Base-by-base conservation (phyloP, 2,797 vertebrate species). In the Clarias platycephalus region DNA sequence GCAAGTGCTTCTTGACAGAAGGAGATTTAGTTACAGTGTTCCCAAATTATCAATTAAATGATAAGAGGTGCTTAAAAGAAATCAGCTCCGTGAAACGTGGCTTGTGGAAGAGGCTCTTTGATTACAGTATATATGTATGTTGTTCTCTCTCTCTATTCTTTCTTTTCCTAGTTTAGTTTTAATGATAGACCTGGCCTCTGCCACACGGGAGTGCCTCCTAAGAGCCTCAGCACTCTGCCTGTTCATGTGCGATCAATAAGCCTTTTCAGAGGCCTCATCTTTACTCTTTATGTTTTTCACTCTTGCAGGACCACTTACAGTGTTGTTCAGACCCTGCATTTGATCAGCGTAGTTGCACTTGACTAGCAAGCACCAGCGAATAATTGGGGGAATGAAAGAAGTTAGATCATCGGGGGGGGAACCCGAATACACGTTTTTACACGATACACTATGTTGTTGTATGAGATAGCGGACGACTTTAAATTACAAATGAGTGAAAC, bases 171-270 rank as follows among this genome's bases (percentile, higher is more conserved):
- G 34, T 78, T 77, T 83, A 75, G 26, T 79, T 83, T 76, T 85
- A 85, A 85, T 85, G 84, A 80, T 72, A 49, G 58, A 44, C 63
- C 64, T 72, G 91, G 91, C 87, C 92, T 91, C 87, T 80, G 81
- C 90, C 92, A 90, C 86, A 13, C 71, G 90, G 90, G 91, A 94
- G 84, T 76, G 18, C 63, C 58, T 83, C 86, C 66, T 84, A 87
- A 90, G 91, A 93, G 87, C 89, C 89, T 91, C 89, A 91, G 87
- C 89, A 91, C 89, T 91, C 91, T 89, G 89, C 91, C 91, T 92
- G 89, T 89, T 95, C 91, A 93, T 93, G 92, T 92, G 92, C 86
- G 87, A 94, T 95, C 93, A 92, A 94, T 94, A 93, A 80, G 87
- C 75, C 89, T 92, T 91, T 87, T 83, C 66, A 90, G 90, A 91